Conservation (phyloP, 1,140 invertebrate species). For the Drosophila ercepeae region DNA sequence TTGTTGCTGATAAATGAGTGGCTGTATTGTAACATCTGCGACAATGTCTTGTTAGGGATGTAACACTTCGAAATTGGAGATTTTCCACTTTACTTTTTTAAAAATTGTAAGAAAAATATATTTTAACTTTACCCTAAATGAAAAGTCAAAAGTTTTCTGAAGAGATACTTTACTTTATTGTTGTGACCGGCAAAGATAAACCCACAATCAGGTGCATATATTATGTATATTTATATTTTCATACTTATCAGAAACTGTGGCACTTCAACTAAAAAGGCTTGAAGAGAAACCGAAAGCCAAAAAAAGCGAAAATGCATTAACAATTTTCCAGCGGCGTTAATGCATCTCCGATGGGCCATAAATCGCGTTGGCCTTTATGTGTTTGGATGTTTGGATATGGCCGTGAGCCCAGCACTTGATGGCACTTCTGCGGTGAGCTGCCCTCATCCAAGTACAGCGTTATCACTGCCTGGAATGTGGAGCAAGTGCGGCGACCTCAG, state of each 20-base stretch:
- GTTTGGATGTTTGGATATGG: constrained; percentile 16
- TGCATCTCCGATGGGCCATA: constrained; percentile 76
- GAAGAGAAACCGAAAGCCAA: constrained; percentile 37
- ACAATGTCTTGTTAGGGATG: not conserved
- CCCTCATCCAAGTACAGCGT: not conserved
- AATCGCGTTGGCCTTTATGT: constrained; percentile 58
- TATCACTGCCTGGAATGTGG: constrained; percentile 25
- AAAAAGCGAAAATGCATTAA: constrained; percentile 65
- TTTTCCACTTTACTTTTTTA: not conserved
- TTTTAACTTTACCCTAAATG: too few relatives aligned
- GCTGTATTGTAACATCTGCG: not conserved
- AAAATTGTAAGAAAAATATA: not conserved
- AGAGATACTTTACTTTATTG: constrained; percentile 6
- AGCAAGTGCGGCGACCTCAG: constrained; percentile 62
- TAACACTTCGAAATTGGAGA: not conserved
- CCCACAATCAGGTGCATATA: constrained; percentile 1
- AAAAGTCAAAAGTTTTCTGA: not conserved
- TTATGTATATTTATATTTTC: not conserved
- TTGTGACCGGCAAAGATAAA: constrained; percentile 8
- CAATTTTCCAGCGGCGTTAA: constrained; percentile 68
- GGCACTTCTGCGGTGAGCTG: constrained; percentile 63
- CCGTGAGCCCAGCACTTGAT: constrained; percentile 52
- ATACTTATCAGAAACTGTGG: constrained; percentile 4
- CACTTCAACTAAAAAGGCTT: constrained; percentile 26
- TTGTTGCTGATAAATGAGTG: constrained; percentile 2